Evolutionary conservation across 2,797 vertebrate genomes (phyloP).

Genomic region (Otus scops): DNA sequence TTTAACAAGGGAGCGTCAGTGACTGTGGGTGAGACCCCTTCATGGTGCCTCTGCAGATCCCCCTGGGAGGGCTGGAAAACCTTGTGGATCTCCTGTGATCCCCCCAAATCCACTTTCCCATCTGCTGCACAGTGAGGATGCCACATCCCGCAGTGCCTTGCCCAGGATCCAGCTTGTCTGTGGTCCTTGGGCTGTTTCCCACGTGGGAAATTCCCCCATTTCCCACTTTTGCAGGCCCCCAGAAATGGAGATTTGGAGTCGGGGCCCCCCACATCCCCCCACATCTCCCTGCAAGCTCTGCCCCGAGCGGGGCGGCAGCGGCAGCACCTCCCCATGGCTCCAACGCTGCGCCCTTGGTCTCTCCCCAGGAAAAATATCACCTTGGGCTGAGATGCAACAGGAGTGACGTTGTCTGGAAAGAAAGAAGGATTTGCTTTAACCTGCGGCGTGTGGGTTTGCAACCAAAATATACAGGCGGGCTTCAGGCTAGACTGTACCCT

Average conservation of each 20-base stretch:
- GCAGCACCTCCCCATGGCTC: background rate
- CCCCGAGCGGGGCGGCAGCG: rapidly evolving
- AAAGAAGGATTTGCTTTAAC: slow-evolving; percentile 24
- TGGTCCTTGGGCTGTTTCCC: rapidly evolving
- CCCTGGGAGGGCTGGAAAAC: background rate
- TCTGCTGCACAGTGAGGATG: background rate
- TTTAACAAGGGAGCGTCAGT: background rate
- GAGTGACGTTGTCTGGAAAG: background rate
- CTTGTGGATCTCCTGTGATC: rapidly evolving
- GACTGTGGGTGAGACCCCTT: background rate
- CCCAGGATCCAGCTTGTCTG: background rate
- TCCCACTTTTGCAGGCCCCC: background rate
- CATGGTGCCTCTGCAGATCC: background rate
- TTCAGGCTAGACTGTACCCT: background rate
- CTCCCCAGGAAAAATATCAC: slow-evolving; percentile 42
- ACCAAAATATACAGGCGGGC: background rate
- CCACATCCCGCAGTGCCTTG: background rate
- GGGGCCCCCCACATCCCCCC: background rate
- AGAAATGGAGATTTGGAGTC: rapidly evolving
- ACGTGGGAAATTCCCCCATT: rapidly evolving
- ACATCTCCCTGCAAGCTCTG: background rate
- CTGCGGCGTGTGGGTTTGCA: background rate
- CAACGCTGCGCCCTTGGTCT: background rate
- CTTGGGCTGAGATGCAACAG: background rate
- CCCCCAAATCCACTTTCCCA: background rate